Base-by-base conservation (phyloP, 2,888 invertebrate genomes). In the Eumerus sabulonum region DNA sequence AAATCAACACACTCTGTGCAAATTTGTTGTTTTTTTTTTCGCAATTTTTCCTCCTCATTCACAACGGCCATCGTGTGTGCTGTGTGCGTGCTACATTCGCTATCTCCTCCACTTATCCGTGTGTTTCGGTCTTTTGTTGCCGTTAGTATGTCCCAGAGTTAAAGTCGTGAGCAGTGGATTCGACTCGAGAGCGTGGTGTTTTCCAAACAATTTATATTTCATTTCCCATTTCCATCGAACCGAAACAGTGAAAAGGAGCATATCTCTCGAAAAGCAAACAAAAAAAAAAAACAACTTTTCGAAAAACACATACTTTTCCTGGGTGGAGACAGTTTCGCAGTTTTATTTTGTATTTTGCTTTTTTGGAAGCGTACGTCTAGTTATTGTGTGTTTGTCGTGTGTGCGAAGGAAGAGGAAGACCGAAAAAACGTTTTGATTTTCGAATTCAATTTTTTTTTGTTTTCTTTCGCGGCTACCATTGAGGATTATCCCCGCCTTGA, bases 61-160 rank as follows among this genome's bases (percentile, higher is more conserved):
- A 11, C n/a, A 13, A 14, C 40, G 9, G 2, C 16, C 14, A 1
- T 45, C 35, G 11, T 9, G 44, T n/a, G 40, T 40, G 40, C 14
- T 53, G 57, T 45, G 42, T 71, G 60, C 40, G 48, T 72, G 62
- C 70, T 45, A 74, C 60, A 72, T 64, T 71, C 68, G 63, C 47
- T 62, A 57, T 66, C 53, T 54, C 44, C 7, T 27, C 27, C 7
- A 27, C 27, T 66, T 74, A 51, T 63, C 73, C 40, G 47, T 81
- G 74, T 71, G 64, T 73, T 81, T 44, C 77, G 76, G 66, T 81
- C 48, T 81, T 76, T 66, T 82, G 76, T 82, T 81, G 76, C 82
- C 81, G 73, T 81, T 82, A 82, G 81, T 71, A 81, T 74, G 81
- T 71, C 66, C 59, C 71, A 77, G 71, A 74, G 82, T 70, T 82